A percentile compares a stretch with the other conserved stretches of the same genome.
phyloP scores from a whole-genome alignment of 35 echinoderm and acorn worm genomes.

The Apostichopus californicus region DNA sequence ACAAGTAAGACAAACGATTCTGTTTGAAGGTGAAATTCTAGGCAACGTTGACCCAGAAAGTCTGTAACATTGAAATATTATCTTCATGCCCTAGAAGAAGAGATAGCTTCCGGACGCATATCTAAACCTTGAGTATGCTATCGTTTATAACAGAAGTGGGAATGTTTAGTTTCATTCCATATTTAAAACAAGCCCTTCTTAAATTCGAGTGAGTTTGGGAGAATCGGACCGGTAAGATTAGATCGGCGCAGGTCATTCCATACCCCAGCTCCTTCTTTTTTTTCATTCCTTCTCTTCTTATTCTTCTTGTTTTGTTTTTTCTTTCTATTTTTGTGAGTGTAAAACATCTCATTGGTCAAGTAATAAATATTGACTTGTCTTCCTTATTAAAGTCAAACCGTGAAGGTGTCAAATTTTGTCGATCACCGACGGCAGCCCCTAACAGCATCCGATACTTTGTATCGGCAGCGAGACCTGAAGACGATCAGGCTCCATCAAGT shows the following conservation, averaged over 20 bases:
- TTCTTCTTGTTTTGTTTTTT: not conserved
- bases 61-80: slow-evolving; percentile 22
- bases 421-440: slow-evolving; percentile 6
- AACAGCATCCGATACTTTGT: slow-evolving; percentile 19
- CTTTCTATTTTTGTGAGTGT: too few relatives aligned
- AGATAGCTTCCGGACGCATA: slow-evolving; percentile 2
- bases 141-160: not conserved
- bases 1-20: not conserved
- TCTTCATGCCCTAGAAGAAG: not conserved
- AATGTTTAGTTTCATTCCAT: slow-evolving; percentile 18
- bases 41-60: slow-evolving; percentile 37
- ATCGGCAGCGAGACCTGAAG: not conserved
- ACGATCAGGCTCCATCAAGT: slow-evolving; percentile 31
- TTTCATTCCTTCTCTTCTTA: not conserved
- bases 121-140: slow-evolving; percentile 22
- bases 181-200: not conserved
- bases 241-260: too few relatives aligned
- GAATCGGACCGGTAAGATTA: too few relatives aligned
- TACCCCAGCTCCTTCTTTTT: not conserved
- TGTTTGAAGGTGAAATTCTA: not conserved
- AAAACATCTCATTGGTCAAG: not conserved
- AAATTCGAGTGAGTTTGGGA: not conserved
- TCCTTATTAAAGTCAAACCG: not conserved
- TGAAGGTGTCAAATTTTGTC: not conserved
- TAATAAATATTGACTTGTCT: not conserved